A percentile compares a stretch with the other conserved stretches of the same genome.
Conservation (phyloP, 1,140 invertebrate genomes). For the Copidosoma floridanum region DNA sequence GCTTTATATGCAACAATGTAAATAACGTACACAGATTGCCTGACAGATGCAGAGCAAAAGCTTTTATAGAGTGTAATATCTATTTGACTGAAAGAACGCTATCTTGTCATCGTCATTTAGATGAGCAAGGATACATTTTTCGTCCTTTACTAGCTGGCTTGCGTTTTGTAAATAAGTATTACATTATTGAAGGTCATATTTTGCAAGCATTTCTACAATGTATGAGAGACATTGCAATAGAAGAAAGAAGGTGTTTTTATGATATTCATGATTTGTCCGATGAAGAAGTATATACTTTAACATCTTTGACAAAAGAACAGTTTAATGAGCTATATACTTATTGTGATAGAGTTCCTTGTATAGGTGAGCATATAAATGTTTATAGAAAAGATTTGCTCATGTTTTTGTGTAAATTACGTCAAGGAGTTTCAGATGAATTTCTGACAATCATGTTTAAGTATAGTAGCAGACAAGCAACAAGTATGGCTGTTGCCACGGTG, state of each 20-base stretch:
- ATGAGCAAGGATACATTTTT: too few species aligned
- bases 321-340: background rate
- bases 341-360: background rate
- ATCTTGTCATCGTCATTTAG: too few species aligned
- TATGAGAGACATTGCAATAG: background rate
- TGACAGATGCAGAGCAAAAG: too few species aligned
- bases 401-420: constrained; percentile 23
- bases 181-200: too few species aligned
- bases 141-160: too few species aligned
- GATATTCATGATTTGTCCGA: background rate
- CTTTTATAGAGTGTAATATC: too few species aligned
- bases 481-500: constrained; percentile 4
- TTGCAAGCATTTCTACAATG: too few species aligned
- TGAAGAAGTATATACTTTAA: background rate
- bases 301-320: background rate
- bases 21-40: too few species aligned
- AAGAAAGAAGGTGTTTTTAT: background rate
- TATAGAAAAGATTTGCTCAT: background rate
- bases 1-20: too few species aligned
- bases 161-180: too few species aligned
- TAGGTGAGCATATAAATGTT: background rate
- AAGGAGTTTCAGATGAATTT: constrained; percentile 21
- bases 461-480: constrained; percentile 8
- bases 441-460: too few species aligned
- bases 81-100: too few species aligned